phyloP scores from a whole-genome alignment of 2,797 vertebrate genomes.

The Rhynchonycteris naso region DNA sequence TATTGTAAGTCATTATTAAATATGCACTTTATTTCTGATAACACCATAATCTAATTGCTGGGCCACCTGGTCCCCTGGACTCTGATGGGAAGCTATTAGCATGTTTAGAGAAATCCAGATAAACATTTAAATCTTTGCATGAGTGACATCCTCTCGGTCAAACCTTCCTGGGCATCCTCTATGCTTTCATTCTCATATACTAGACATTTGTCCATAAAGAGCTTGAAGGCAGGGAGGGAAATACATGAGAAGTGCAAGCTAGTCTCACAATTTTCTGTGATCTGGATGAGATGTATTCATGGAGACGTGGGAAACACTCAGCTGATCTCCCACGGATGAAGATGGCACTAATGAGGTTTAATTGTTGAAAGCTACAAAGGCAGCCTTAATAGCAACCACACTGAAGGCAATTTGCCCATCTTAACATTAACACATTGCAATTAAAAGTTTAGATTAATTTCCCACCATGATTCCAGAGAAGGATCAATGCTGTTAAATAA shows the following conservation, averaged over 20 bases:
- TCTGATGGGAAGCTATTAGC: background rate
- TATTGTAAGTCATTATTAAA: background rate
- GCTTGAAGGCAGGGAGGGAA: background rate
- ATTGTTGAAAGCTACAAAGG: constrained; percentile 38
- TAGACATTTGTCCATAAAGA: background rate
- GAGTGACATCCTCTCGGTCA: background rate
- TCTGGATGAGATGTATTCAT: constrained; percentile 31
- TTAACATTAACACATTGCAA: constrained; percentile 52
- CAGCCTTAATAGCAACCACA: constrained; percentile 56
- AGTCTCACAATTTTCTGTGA: constrained; percentile 48
- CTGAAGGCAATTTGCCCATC: constrained; percentile 26
- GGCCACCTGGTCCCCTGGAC: background rate
- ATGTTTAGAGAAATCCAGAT: background rate
- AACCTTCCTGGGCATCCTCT: background rate
- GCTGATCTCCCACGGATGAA: constrained; percentile 34
- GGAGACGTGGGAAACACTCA: constrained; percentile 40
- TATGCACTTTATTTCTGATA: background rate
- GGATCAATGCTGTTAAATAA: constrained; percentile 39
- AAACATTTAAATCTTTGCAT: background rate
- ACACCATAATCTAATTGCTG: background rate
- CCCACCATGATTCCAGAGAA: constrained; percentile 4
- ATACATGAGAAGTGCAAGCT: constrained; percentile 29
- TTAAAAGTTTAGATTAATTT: constrained; percentile 60
- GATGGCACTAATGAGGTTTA: constrained; percentile 49
- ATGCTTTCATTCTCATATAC: background rate